phyloP scores from a whole-genome alignment of 2,113 vertebrate genomes.

The Amphilophus citrinellus region DNA sequence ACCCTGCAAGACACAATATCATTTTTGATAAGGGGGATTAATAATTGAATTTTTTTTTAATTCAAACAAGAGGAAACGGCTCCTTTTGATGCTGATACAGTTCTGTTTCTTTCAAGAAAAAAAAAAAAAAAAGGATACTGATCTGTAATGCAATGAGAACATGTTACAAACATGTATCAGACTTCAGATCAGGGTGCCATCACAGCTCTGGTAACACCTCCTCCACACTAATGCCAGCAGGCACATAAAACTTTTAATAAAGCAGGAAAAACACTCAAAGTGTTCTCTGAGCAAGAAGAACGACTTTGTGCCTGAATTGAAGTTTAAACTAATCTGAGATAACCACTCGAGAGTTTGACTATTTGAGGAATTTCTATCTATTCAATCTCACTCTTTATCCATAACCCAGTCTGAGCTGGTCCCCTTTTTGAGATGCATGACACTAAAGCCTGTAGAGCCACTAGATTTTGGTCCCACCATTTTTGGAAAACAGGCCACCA shows the following conservation, averaged over 20 bases:
- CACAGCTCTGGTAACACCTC: constrained; percentile 29
- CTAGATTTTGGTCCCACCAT: constrained; percentile 62
- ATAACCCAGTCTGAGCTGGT: constrained; percentile 13
- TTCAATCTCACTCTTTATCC: neutral
- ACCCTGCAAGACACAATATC: neutral
- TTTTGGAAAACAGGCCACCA: constrained; percentile 50
- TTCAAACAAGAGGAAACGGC: constrained; percentile 3
- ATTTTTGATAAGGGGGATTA: constrained; percentile 12
- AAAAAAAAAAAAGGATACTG: constrained; percentile 17
- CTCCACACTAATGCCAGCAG: neutral
- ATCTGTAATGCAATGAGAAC: neutral
- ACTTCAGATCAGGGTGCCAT: constrained; percentile 13
- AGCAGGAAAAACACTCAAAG: constrained; percentile 15
- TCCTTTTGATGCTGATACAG: neutral
- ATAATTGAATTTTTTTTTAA: neutral
- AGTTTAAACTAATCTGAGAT: constrained; percentile 1
- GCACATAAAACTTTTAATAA: neutral
- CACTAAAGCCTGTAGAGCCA: constrained; percentile 1
- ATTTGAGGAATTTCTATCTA: constrained; percentile 6
- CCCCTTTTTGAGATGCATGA: neutral
- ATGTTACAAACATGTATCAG: constrained; percentile 18
- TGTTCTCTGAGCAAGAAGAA: neutral
- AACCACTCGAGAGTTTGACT: constrained; percentile 13
- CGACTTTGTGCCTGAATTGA: neutral
- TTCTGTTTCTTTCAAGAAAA: constrained; percentile 17